Conservation (phyloP, 2,797 vertebrate species). For the Ctenopoma multispine region DNA sequence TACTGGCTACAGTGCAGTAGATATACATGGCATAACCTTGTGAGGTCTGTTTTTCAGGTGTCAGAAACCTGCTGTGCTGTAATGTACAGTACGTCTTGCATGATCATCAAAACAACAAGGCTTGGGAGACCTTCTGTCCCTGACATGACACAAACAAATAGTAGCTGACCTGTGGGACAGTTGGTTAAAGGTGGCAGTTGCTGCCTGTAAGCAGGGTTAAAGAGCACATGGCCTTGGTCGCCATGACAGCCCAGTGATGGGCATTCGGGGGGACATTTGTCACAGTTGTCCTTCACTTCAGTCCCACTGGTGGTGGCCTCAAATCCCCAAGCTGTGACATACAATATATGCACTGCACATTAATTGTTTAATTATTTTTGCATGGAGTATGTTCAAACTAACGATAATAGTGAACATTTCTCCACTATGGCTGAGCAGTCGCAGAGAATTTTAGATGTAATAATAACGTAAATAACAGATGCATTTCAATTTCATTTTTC, state of each 20-base stretch:
- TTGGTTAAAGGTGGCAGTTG: slow-evolving; percentile 60
- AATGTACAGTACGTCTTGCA: slow-evolving; percentile 24
- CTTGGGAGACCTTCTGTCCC: slow-evolving; percentile 53
- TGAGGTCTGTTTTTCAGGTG: slow-evolving; percentile 5
- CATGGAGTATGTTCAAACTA: no score
- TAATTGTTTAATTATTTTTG: neutral
- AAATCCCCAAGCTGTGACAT: neutral
- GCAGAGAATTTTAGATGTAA: neutral
- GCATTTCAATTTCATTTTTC: neutral
- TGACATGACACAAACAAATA: slow-evolving; percentile 69
- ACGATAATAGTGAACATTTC: no score
- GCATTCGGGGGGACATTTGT: slow-evolving; percentile 73
- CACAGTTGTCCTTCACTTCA: slow-evolving; percentile 59
- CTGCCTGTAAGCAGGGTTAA: slow-evolving; percentile 57
- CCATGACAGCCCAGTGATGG: slow-evolving; percentile 73
- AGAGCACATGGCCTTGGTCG: slow-evolving; percentile 53
- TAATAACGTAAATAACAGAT: neutral
- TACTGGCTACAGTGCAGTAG: slow-evolving; percentile 7
- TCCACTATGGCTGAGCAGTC: neutral
- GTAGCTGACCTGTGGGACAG: slow-evolving; percentile 50
- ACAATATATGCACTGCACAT: neutral
- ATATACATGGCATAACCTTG: slow-evolving; percentile 14
- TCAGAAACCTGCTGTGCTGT: slow-evolving; percentile 9
- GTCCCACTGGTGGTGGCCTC: neutral
- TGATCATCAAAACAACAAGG: slow-evolving; percentile 32